Evolutionary conservation across 2,888 invertebrate species (phyloP).

Genomic region (Tricholauxania praeusta): DNA sequence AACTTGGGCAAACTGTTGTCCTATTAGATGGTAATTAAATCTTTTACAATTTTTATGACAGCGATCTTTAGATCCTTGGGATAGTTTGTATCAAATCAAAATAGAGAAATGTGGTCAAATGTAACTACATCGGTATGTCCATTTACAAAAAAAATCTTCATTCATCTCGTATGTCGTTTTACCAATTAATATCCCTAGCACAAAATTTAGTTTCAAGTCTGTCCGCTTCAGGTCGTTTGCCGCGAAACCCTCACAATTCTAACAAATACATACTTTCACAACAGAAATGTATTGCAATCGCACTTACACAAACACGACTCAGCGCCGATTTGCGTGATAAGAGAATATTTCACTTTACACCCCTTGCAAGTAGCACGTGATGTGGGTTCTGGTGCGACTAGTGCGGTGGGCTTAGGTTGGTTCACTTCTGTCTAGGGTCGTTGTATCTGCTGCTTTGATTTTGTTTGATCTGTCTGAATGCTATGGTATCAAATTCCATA

Average conservation of each 20-base stretch:
- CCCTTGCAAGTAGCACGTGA: constrained; percentile 11
- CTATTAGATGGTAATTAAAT: too few relatives aligned
- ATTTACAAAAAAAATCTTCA: too few relatives aligned
- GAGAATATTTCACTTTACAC: constrained; percentile 49
- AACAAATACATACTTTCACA: not conserved
- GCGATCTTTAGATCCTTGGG: too few relatives aligned
- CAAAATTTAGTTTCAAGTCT: too few relatives aligned
- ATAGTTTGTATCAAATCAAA: too few relatives aligned
- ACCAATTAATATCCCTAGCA: too few relatives aligned
- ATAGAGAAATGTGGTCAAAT: too few relatives aligned
- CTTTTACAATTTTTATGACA: too few relatives aligned
- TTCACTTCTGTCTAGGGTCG: constrained; percentile 24
- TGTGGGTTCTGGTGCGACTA: not conserved
- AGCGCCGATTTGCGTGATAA: constrained; percentile 53
- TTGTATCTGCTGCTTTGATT: constrained; percentile 14
- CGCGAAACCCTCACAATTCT: not conserved
- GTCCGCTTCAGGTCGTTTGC: too few relatives aligned
- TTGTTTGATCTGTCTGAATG: constrained; percentile 14
- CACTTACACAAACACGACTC: not conserved
- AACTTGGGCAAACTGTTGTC: too few relatives aligned
- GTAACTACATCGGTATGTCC: too few relatives aligned
- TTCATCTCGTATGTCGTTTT: too few relatives aligned
- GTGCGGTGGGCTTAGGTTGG: not conserved
- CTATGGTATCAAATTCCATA: constrained; percentile 21
- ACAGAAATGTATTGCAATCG: not conserved